Evolutionary conservation across 2,888 invertebrate genomes (phyloP).

Genomic region (Leptarthrus brevirostris): DNA sequence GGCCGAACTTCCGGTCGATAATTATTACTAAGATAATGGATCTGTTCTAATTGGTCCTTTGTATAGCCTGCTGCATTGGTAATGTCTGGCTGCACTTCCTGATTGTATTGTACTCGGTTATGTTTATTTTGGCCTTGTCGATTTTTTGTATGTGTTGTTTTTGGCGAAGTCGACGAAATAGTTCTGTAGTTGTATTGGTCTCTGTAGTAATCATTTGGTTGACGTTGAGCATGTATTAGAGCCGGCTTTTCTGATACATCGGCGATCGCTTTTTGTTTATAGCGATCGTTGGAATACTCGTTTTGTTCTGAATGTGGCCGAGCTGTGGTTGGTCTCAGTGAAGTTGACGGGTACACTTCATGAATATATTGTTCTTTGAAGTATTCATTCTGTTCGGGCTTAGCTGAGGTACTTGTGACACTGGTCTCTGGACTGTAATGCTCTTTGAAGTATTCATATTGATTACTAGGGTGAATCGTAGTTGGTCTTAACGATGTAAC

Average conservation of each 20-base stretch:
- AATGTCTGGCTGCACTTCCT: constrained; percentile 4
- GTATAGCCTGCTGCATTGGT: not conserved
- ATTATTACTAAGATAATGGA: constrained; percentile 2
- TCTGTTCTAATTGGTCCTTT: constrained; percentile 1
- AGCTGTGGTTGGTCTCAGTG: not conserved
- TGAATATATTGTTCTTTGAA: not conserved
- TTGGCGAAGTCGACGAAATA: constrained; percentile 11
- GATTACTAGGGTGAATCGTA: not conserved
- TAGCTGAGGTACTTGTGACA: not conserved
- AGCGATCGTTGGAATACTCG: not conserved
- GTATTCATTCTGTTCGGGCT: not conserved
- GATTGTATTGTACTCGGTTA: not conserved
- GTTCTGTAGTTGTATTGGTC: not conserved
- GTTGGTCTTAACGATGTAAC: constrained; percentile 56
- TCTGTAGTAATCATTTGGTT: not conserved
- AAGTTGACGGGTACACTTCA: not conserved
- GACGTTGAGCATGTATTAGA: not conserved
- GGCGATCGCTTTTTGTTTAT: not conserved
- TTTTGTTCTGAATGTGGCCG: not conserved
- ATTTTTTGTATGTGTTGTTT: constrained; percentile 2
- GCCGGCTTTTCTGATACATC: not conserved
- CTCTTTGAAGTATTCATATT: not conserved
- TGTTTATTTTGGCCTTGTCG: constrained; percentile 7
- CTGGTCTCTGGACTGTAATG: not conserved
- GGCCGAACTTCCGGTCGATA: constrained; percentile 11